These are phyloP conservation scores for Limnephilus lunatus DNA, from an alignment of 2,888 invertebrate species.

Conservation along the genomic window DNA sequence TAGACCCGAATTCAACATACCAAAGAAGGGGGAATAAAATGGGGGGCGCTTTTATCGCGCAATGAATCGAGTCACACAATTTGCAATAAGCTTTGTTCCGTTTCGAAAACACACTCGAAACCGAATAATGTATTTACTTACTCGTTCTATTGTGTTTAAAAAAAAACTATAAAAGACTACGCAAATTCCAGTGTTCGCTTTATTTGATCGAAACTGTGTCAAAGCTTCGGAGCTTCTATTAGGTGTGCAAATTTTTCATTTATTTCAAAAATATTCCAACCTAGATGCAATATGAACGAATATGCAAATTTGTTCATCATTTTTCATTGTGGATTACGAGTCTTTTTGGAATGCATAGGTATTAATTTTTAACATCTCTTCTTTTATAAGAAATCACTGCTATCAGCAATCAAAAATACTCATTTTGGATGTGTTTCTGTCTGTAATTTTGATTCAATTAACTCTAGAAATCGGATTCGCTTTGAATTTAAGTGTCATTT, in stretches of 20 bases:
- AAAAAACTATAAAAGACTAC: background rate
- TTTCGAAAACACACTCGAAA: background rate
- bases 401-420: no score
- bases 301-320: background rate
- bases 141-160: background rate
- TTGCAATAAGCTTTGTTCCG: background rate
- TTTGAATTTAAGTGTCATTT: no score
- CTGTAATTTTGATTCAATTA: no score
- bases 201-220: background rate
- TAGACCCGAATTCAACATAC: background rate
- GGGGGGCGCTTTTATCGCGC: background rate
- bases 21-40: background rate
- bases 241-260: background rate
- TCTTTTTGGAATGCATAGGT: background rate
- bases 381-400: no score
- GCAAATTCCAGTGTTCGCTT: background rate
- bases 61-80: background rate
- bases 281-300: background rate
- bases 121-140: background rate
- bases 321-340: background rate
- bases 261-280: background rate
- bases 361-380: background rate
- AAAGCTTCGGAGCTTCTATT: background rate
- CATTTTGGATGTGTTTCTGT: no score
- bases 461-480: no score